Evolutionary conservation across 53 echinoderm and acorn worm genomes (phyloP).

Genomic region (Mesocentrotus franciscanus): DNA sequence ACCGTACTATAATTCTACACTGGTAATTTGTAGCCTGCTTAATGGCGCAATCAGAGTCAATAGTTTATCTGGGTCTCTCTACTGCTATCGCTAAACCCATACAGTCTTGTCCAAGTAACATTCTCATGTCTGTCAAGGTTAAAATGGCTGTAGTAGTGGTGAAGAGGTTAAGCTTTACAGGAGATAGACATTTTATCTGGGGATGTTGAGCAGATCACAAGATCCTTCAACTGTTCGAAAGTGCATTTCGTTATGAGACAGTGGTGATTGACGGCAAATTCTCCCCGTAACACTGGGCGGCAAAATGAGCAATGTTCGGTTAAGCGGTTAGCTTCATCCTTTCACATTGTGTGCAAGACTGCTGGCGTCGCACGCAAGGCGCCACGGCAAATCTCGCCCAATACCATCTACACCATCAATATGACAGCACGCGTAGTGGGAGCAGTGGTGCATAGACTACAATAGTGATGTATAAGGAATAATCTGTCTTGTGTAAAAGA

Average conservation of each 20-base stretch:
- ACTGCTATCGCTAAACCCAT: background rate
- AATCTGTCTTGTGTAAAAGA: background rate
- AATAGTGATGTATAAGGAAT: background rate
- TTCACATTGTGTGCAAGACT: background rate
- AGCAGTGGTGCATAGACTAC: background rate
- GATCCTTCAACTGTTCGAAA: slow-evolving; percentile 36
- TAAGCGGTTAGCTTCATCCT: background rate
- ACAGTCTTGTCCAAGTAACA: background rate
- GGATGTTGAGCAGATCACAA: background rate
- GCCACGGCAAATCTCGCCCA: background rate
- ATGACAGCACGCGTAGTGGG: background rate
- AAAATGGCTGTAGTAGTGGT: background rate
- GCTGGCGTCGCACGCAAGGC: background rate
- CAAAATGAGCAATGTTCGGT: background rate
- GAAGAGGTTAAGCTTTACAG: background rate
- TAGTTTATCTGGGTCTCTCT: background rate
- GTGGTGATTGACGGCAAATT: slow-evolving; percentile 14
- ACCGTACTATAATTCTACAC: too few relatives aligned
- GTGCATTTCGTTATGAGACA: slow-evolving; percentile 11
- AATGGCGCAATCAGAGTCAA: background rate
- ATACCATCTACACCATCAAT: too few relatives aligned
- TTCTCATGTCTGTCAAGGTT: background rate
- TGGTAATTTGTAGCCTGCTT: too few relatives aligned
- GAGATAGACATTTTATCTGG: background rate
- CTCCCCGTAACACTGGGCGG: background rate